Conservation (phyloP, 2,797 vertebrate species). For the Enteromius paludinosus region DNA sequence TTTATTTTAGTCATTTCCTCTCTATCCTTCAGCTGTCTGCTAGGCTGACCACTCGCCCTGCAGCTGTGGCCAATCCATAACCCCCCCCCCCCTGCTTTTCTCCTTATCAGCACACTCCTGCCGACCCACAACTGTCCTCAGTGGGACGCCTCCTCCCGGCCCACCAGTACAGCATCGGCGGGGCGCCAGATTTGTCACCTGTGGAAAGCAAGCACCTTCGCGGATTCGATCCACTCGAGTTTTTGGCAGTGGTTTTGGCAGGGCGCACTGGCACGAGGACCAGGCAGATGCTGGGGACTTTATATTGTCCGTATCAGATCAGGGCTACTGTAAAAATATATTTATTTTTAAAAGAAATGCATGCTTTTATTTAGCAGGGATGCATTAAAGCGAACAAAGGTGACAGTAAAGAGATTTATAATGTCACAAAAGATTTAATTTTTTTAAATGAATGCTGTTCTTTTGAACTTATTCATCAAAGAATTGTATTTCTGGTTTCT, state of each 20-base stretch:
- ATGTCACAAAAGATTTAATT: background rate
- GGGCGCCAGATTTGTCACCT: slow-evolving; percentile 37
- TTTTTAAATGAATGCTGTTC: background rate
- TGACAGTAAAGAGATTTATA: background rate
- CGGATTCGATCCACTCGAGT: background rate
- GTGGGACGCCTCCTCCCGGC: slow-evolving; percentile 18
- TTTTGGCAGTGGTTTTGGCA: background rate
- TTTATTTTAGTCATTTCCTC: slow-evolving; percentile 76
- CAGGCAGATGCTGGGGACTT: background rate
- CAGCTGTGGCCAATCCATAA: slow-evolving; percentile 76
- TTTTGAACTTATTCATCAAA: slow-evolving; percentile 10
- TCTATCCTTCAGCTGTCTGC: slow-evolving; percentile 73
- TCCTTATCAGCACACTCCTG: slow-evolving; percentile 45
- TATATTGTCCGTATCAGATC: background rate
- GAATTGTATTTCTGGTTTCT: background rate
- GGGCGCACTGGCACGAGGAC: background rate
- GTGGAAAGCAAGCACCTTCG: slow-evolving; percentile 1
- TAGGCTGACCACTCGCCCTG: slow-evolving; percentile 63
- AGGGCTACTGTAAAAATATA: background rate
- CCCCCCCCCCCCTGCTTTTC: background rate
- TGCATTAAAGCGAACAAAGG: background rate
- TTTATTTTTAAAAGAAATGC: background rate
- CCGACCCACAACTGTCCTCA: slow-evolving; percentile 33
- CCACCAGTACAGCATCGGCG: background rate
- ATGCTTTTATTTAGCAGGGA: background rate